Evolutionary conservation across 1,140 invertebrate genomes (phyloP).

Genomic region (Cryptotermes secundus): DNA sequence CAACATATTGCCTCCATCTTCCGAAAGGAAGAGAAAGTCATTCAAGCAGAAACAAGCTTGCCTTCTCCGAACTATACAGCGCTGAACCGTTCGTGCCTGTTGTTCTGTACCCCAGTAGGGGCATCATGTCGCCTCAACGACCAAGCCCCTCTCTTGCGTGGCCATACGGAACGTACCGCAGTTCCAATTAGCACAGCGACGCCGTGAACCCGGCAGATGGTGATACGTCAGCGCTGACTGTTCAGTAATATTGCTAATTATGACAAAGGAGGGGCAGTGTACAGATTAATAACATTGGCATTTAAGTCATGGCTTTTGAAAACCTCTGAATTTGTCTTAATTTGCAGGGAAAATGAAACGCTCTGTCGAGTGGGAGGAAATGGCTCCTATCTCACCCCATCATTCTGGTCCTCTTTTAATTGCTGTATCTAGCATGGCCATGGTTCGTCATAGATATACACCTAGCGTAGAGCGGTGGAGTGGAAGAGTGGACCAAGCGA

Average conservation of each 20-base stretch:
- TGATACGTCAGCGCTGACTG: neutral
- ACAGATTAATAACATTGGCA: neutral
- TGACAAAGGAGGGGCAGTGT: neutral
- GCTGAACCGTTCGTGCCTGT: too few species aligned
- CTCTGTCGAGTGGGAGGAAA: neutral
- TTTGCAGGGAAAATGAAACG: neutral
- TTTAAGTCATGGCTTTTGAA: conserved; percentile 7
- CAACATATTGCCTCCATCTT: too few species aligned
- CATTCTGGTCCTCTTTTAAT: neutral
- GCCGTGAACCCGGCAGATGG: neutral
- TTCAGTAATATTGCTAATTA: neutral
- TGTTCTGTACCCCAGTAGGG: too few species aligned
- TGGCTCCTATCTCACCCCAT: neutral
- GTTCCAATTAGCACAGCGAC: neutral
- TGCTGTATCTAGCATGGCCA: neutral
- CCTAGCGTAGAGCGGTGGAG: neutral
- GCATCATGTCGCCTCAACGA: too few species aligned
- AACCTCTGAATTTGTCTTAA: neutral
- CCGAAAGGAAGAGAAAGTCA: too few species aligned
- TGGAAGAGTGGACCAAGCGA: neutral
- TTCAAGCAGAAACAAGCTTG: too few species aligned
- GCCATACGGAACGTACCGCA: neutral
- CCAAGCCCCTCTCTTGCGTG: too few species aligned
- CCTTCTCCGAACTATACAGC: too few species aligned
- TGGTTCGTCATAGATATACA: neutral